Base-by-base conservation (phyloP, 2,888 invertebrate genomes). In the Torymus tubicola region DNA sequence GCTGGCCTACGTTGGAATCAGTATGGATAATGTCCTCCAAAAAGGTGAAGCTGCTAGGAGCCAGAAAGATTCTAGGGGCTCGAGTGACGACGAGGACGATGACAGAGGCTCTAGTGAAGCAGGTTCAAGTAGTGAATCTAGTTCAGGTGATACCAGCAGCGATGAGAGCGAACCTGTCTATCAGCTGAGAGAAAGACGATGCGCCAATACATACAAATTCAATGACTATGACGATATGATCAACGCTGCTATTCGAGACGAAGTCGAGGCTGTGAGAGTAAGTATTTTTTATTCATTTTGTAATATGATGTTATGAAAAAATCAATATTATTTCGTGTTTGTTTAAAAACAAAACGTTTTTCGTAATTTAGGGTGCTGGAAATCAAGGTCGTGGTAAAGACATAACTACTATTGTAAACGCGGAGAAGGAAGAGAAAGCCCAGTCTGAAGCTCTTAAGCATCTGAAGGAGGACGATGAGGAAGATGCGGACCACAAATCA, bases 221-320 rank as follows among this genome's bases (percentile, higher is more conserved):
- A 96, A 96, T 89, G 98, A 99, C 90, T 99, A 96, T 91, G 99
- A 99, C 89, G 96, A 98, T 52, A 94, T 99, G 90, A 99, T 99
- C 85, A 96, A 97, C 89, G 97, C 96, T 60, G 99, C 99, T 12
- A 95, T 97, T 84, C 88, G 94, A 92, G 95, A 95, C 85, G 96
- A 96, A 87, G 94, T 95, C 88, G 94, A 94, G 61, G 94, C 95
- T 4, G 94, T 94, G 4, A 73, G 75, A 64, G 82, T 81, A 57
- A 74, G 70, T 53, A 50, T 64, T 24, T 16, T 16, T 5, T 11
- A 65, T 52, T 67, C 50, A 14, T 68, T 5, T 53, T 55, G 5
- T 8, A 5, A 31, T 13, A 16, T 67, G 16, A 18, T 52, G 18
- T 58, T 67, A 57, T 50, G 42, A 12, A 57, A n/a, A 58, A n/a